Base-by-base conservation (phyloP, 2,797 vertebrate genomes). In the Rachycentron canadum region DNA sequence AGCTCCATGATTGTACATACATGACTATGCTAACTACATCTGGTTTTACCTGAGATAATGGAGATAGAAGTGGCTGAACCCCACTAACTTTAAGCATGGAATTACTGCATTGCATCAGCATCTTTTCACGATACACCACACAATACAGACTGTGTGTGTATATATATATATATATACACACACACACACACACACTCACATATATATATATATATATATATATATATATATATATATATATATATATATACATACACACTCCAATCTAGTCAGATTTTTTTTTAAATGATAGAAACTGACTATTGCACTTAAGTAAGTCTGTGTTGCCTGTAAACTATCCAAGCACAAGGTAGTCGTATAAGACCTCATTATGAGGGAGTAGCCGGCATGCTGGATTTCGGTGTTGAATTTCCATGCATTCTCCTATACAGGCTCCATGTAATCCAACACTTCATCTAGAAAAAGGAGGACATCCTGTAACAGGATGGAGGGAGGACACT, bases 381-480 rank as follows among this genome's bases (percentile, higher is more conserved):
- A 19, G 10, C 57, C 60, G 0, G 2, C 7, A 9, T 41, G 59
- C 45, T 68, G 19, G 10, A 55, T 67, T 64, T 43, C 53, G 28
- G 74, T 67, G 55, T 82, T 30, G 7, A 36, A 67, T 87, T 69
- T 61, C 73, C 53, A 34, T 63, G 23, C 52, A 32, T 68, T 61
- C 7, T 69, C 47, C 23, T 38, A 6, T 49, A 49, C 45, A 36
- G 38, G 8, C 53, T 63, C 14, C 8, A 13, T 80, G 77, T 70
- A 69, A 87, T 61, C 47, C 26, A 34, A 78, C 58, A 68, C 21
- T 69, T 26, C 2, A 41, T 53, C 36, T 49, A 30, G 19, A 74
- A 63, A 76, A 57, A 60, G 38, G 4, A 55, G 25, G 2, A 62
- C 56, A 71, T 53, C 63, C 67, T 67, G 72, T 47, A 58, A 28